Evolutionary conservation across 2,113 vertebrate species (phyloP), one percentile per base, ranked within the genome.

Genomic region (Oxyura jamaicensis): DNA sequence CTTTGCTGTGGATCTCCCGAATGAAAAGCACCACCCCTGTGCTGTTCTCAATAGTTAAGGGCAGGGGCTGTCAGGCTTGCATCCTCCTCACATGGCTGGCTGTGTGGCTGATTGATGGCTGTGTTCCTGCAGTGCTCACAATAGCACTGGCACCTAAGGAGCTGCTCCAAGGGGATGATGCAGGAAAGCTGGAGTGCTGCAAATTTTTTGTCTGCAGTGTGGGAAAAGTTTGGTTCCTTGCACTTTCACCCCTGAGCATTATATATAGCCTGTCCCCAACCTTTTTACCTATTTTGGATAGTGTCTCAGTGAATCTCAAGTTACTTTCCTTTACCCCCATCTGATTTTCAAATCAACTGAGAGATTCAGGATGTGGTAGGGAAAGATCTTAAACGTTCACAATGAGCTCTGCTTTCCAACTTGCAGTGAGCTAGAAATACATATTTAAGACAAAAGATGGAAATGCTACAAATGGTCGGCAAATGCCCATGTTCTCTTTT

Each of bases 381-480:
- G 90, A 91, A 97, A 92, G 87, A 96, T 96, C 96, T 87, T 86
- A 95, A 97, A 96, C 84, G 90, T 96, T 96, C 86, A 96, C 96
- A 91, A 81, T 95, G 91, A 97, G 81, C 72, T 96, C 81, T 94
- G 95, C 95, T 97, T 97, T 96, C 93, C 97, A 97, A 72, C 76
- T 95, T 96, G 88, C 69, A 91, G 77, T 67, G 96, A 94, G 88
- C 96, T 96, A 94, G 97, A 98, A 98, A 97, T 96, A 96, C 26
- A 20, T 86, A 75, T 95, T 93, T 90, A 95, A 97, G 95, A 98
- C 97, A 98, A 98, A 98, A 97, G 96, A 89, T 98, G 97, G 98
- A 98, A 97, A 93, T 98, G 95, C 95, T 97, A 97, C 95, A 90
- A 95, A 96, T 90, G 74, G 88, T 93, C 92, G 69, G 96, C 96